phyloP scores from a whole-genome alignment of 2,797 vertebrate species.

The Sebastes trivittatus region DNA sequence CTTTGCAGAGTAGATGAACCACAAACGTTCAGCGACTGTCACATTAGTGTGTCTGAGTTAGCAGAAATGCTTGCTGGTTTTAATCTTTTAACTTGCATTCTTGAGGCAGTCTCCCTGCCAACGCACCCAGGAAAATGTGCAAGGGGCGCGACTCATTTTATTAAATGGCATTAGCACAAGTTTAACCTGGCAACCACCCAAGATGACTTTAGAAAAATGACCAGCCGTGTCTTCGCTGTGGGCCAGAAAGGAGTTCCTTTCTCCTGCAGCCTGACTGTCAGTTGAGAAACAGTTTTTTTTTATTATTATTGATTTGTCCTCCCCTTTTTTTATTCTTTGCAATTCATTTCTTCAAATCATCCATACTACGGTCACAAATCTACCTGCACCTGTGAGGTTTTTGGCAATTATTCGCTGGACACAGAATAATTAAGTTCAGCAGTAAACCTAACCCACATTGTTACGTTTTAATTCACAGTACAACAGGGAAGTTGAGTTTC shows the following conservation, averaged over 20 bases:
- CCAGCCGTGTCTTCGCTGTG: not conserved
- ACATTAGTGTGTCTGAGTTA: not conserved
- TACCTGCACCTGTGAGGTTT: slow-evolving; percentile 55
- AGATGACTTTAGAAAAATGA: slow-evolving; percentile 36
- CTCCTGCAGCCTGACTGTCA: not conserved
- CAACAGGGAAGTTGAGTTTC: slow-evolving; percentile 58
- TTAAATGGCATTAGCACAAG: slow-evolving; percentile 46
- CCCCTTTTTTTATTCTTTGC: not conserved
- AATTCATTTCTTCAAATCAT: not conserved
- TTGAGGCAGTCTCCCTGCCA: slow-evolving; percentile 58
- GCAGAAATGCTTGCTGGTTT: slow-evolving; percentile 31
- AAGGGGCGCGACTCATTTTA: slow-evolving; percentile 33
- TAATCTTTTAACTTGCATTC: slow-evolving; percentile 61
- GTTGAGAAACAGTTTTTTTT: not conserved
- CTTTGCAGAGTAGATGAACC: not conserved
- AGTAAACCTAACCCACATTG: slow-evolving; percentile 55
- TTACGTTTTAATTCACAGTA: slow-evolving; percentile 62
- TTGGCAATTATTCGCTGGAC: slow-evolving; percentile 16
- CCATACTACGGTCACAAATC: slow-evolving; percentile 13
- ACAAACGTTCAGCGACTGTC: not conserved
- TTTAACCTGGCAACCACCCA: slow-evolving; percentile 44
- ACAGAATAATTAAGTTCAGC: slow-evolving; percentile 50
- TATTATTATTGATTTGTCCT: not conserved
- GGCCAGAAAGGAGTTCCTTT: slow-evolving; percentile 14
- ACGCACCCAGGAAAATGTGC: slow-evolving; percentile 33